Evolutionary conservation across 2,113 vertebrate genomes (phyloP).

Genomic region (Lethenteron reissneri): DNA sequence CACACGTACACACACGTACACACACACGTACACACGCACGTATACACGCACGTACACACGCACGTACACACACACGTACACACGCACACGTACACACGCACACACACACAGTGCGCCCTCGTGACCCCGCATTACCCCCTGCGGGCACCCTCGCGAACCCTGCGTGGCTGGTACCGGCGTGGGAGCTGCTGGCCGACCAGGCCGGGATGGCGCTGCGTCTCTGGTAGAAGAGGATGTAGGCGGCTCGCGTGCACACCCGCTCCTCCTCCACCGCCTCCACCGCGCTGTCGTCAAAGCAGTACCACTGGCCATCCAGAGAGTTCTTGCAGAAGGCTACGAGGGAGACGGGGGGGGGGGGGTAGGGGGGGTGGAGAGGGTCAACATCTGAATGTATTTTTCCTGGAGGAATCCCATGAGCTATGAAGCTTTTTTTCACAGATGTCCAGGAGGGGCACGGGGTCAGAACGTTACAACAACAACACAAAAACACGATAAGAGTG

Average conservation of each 20-base stretch:
- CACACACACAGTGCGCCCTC: conserved; percentile 29
- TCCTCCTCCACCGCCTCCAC: conserved; percentile 47
- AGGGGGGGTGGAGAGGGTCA: neutral
- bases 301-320: conserved; percentile 63
- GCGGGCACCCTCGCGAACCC: neutral
- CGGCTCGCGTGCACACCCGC: conserved; percentile 48
- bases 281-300: conserved; percentile 62
- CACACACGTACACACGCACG: too few species aligned
- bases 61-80: too few species aligned
- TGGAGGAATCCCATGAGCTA: neutral
- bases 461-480: too few species aligned
- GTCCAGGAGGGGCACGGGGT: neutral
- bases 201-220: conserved; percentile 41
- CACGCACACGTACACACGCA: neutral
- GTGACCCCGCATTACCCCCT: conserved; percentile 6
- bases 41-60: too few species aligned
- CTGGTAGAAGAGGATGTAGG: conserved; percentile 88
- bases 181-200: conserved; percentile 46
- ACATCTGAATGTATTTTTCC: neutral
- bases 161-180: conserved; percentile 31
- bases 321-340: conserved; percentile 60
- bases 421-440: too few species aligned
- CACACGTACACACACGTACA: too few species aligned
- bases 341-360: neutral
- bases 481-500: too few species aligned